Percentiles rank a stretch among this genome's conserved stretches.
Conservation (phyloP, 2,113 vertebrate genomes). For the Orthochromis indermauri region DNA sequence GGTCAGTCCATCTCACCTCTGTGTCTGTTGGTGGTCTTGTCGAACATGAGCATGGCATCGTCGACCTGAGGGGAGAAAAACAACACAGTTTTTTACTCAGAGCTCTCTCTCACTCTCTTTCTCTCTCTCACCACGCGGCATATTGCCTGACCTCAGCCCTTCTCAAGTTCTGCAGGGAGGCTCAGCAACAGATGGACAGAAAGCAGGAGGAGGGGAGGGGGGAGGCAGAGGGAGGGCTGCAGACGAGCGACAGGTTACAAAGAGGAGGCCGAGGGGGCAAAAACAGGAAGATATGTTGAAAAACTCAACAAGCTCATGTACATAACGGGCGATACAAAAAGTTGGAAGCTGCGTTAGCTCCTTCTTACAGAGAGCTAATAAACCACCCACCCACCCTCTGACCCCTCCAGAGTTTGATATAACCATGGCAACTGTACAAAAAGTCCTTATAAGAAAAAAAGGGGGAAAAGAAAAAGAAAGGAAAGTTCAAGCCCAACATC, state of each 20-base stretch:
- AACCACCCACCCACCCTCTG: not conserved
- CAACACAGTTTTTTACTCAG: slow-evolving; percentile 20
- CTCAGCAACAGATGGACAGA: slow-evolving; percentile 68
- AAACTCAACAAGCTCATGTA: not conserved
- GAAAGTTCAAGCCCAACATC: slow-evolving; percentile 37
- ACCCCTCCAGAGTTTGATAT: slow-evolving; percentile 47
- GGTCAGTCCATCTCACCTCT: slow-evolving; percentile 78
- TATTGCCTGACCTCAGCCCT: slow-evolving; percentile 69
- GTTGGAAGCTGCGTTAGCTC: slow-evolving; percentile 1
- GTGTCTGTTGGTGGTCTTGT: slow-evolving; percentile 99
- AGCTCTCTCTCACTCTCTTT: not conserved
- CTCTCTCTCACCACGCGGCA: slow-evolving; percentile 42
- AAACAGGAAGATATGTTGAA: not conserved
- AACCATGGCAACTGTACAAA: slow-evolving; percentile 61
- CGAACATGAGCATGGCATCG: slow-evolving; percentile 99
- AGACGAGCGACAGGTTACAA: slow-evolving; percentile 51
- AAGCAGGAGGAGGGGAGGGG: not conserved
- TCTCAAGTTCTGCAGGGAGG: slow-evolving; percentile 66
- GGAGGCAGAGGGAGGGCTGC: not conserved
- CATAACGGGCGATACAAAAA: not conserved
- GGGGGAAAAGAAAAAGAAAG: slow-evolving; percentile 2
- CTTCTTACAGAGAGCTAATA: not conserved
- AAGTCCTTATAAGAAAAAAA: slow-evolving; percentile 38
- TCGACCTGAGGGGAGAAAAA: slow-evolving; percentile 82
- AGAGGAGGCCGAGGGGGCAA: slow-evolving; percentile 21